Percentiles rank a stretch among this genome's conserved stretches.
Conservation (phyloP, 2,113 vertebrate genomes). For the Lagopus leucura region DNA sequence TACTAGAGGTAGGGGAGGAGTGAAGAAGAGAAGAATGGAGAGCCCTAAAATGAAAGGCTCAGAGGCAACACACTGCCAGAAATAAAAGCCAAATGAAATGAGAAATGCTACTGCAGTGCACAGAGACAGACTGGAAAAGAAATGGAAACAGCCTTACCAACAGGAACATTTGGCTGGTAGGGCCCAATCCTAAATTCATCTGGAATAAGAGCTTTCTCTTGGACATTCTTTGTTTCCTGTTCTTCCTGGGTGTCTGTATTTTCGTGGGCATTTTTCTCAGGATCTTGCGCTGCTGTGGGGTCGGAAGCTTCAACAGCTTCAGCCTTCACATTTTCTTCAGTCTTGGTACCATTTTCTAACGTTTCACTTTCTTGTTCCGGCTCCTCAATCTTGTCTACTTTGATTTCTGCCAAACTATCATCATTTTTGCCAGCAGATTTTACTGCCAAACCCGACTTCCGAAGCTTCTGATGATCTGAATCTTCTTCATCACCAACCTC, state of each 20-base stretch:
- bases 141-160: slow-evolving; percentile 83
- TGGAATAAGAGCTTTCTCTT: slow-evolving; percentile 72
- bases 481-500: slow-evolving; percentile 92
- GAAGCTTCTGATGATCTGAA: slow-evolving; percentile 73
- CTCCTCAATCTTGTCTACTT: slow-evolving; percentile 81
- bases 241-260: slow-evolving; percentile 64
- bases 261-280: slow-evolving; percentile 67
- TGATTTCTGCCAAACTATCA: slow-evolving; percentile 77
- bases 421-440: slow-evolving; percentile 69
- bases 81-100: slow-evolving; percentile 46
- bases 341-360: slow-evolving; percentile 79
- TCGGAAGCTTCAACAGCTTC: slow-evolving; percentile 65
- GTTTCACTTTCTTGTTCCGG: slow-evolving; percentile 78
- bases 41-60: slow-evolving; percentile 40
- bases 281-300: slow-evolving; percentile 1
- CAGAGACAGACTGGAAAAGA: background rate
- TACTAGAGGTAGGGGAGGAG: background rate
- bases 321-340: slow-evolving; percentile 69
- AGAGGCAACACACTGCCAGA: slow-evolving; percentile 15
- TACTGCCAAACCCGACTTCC: slow-evolving; percentile 66
- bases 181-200: slow-evolving; percentile 85
- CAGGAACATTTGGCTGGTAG: slow-evolving; percentile 85
- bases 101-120: slow-evolving; percentile 39
- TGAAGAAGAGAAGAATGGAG: background rate
- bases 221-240: slow-evolving; percentile 66